Evolutionary conservation across 2,888 invertebrate species (phyloP), one percentile per base, ranked within the genome.

Genomic region (Stenolophus ochropezus): DNA sequence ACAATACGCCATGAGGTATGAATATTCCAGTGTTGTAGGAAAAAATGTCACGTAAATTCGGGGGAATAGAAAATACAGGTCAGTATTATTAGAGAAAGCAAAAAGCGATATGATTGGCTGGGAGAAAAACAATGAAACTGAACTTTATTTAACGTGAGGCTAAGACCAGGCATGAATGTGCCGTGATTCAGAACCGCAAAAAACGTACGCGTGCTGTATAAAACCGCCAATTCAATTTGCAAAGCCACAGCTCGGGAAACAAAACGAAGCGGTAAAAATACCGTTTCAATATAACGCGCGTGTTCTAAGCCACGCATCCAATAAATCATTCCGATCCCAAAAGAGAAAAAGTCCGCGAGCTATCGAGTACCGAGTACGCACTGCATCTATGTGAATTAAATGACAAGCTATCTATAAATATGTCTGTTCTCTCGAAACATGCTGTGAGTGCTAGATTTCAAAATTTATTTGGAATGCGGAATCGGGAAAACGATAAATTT

Each of bases 211-310:
- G 78, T 78, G 49, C 65, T 78, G 49, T 78, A 78, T 78, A 78
- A 78, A 78, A 78, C 78, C 78, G 65, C 78, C 78, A 78, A 78
- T 78, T 78, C 61, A 78, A 78, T 78, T 65, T 78, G 65, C 78
- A 78, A 58, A 78, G 78, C 65, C 61, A 23, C 78, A 65, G 25
- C 65, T 23, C 65, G 78, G 61, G 65, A 78, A 78, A 23, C 47
- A 47, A 61, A 58, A 65, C 49, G 33, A 51, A 53, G 53, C 79
- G 53, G 47, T 77, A 77, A 77, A 77, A 77, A 77, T 58, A 79
- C 33, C 71, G 71, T 73, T 73, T 73, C 80, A 73, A 80, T 80
- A 80, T 80, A 71, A 56, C 56, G 58, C 47, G 73, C 73, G 49
- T 80, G 56, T 53, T 33, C 25, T 80, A 73, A 56, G 73, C 25